These are phyloP conservation scores for Eurois occulta DNA, from an alignment of 2,888 invertebrate genomes.

Conservation along the genomic window DNA sequence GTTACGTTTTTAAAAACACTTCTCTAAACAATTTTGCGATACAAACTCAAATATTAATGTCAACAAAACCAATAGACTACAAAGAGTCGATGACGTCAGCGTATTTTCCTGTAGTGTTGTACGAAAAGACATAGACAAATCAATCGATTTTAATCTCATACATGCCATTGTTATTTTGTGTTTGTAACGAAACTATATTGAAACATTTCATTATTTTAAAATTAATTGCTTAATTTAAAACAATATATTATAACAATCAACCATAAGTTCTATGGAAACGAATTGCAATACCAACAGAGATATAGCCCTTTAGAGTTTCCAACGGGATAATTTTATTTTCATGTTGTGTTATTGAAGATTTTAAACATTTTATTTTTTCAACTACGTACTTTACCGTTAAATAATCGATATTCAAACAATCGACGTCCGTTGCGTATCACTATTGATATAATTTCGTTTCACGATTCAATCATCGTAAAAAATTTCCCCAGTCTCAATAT, in stretches of 20 bases:
- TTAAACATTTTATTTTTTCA: neutral
- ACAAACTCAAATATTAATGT: constrained; percentile 60
- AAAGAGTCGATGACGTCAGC: constrained; percentile 65
- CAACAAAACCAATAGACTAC: constrained; percentile 62
- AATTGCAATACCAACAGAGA: neutral
- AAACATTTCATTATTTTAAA: neutral
- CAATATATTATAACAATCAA: no score
- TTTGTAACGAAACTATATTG: neutral
- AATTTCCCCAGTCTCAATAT: rapidly evolving
- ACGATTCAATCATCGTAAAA: neutral
- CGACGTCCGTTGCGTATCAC: constrained; percentile 45
- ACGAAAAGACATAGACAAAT: constrained; percentile 40
- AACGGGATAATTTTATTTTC: neutral
- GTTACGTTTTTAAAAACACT: constrained; percentile 46
- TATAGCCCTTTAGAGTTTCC: neutral
- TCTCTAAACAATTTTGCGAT: constrained; percentile 44
- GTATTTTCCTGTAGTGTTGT: constrained; percentile 60
- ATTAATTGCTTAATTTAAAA: no score
- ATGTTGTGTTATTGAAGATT: neutral
- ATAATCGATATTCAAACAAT: constrained; percentile 57
- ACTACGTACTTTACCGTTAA: constrained; percentile 16
- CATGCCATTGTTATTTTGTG: neutral
- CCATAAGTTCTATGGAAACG: neutral
- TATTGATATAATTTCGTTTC: constrained; percentile 56
- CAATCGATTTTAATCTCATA: constrained; percentile 40